Evolutionary conservation across 2,113 vertebrate species (phyloP).

Genomic region (Monopterus albus): DNA sequence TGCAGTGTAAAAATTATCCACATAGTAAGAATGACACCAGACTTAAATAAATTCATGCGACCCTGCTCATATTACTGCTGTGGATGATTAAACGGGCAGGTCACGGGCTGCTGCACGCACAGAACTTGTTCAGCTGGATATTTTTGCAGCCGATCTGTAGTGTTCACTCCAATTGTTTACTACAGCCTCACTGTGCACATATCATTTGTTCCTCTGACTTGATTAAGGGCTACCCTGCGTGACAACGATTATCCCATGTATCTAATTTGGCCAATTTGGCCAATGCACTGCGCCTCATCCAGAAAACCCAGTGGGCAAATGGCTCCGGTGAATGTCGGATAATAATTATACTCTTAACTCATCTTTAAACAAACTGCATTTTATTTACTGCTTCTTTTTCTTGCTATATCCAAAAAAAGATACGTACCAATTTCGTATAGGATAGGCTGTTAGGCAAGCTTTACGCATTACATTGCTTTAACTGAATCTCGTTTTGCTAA

Average conservation of each 20-base stretch:
- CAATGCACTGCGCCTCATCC: neutral
- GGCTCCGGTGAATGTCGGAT: neutral
- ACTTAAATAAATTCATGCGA: too few species aligned
- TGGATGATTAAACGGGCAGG: too few species aligned
- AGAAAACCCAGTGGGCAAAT: neutral
- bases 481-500: too few species aligned
- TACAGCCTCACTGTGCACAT: neutral
- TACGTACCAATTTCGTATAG: neutral
- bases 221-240: neutral
- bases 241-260: too few species aligned
- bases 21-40: too few species aligned
- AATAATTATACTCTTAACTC: neutral
- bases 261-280: too few species aligned
- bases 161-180: too few species aligned
- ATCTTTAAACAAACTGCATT: neutral
- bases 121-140: too few species aligned
- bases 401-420: neutral
- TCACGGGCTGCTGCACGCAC: too few species aligned
- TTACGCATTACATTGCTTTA: conserved; percentile 17
- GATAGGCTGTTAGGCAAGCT: neutral
- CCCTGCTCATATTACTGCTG: too few species aligned
- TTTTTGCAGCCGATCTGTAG: too few species aligned
- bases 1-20: too few species aligned
- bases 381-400: neutral
- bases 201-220: neutral